Base-by-base conservation (phyloP, 1,140 invertebrate genomes). In the Trypoxylus dichotomus region DNA sequence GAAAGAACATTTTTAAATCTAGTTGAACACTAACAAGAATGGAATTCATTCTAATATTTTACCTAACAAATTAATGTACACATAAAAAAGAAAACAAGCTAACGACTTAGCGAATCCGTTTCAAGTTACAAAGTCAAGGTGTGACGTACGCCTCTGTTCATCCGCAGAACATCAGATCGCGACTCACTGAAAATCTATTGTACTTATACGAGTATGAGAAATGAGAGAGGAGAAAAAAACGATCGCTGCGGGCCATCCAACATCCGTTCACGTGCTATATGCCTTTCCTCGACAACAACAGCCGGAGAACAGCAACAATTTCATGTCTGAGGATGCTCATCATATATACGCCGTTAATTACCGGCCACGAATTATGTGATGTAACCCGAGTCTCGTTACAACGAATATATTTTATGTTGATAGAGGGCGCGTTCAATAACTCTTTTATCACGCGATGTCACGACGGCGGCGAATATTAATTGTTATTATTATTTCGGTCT, bases 371-470 rank as follows among this genome's bases (percentile, higher is more conserved):
- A 81, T 81, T 79, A 81, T 81, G 80, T 81, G 80, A 81, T 81
- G 80, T 81, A 81, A 81, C 77, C 76, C 75, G 78, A 81, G 54
- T 78, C 80, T 79, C 77, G 74, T 81, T 79, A 79, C 77, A 43
- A 24, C 75, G 71, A 63, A 77, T 73, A 76, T 80, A 79, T 78
- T 79, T 81, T 79, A 81, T 77, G 77, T 81, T 79, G 78, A 81
- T 81, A 73, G 78, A 76, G 58, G 79, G 77, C 71, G 76, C 77
- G 63, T 54, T 76, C 77, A 79, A 81, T 81, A 81, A 78, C 71
- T 81, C 80, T 81, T 81, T 79, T 78, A 81, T 81, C 80, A 81
- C 80, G 80, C 80, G 80, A 81, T 81, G 78, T 75, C 68, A 43
- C 78, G 32, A 72, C 21, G 60, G 58, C 54, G 37, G 54, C 41